These are phyloP conservation scores for Menidia beryllina DNA, from an alignment of 2,113 vertebrate genomes.

Conservation along the genomic window DNA sequence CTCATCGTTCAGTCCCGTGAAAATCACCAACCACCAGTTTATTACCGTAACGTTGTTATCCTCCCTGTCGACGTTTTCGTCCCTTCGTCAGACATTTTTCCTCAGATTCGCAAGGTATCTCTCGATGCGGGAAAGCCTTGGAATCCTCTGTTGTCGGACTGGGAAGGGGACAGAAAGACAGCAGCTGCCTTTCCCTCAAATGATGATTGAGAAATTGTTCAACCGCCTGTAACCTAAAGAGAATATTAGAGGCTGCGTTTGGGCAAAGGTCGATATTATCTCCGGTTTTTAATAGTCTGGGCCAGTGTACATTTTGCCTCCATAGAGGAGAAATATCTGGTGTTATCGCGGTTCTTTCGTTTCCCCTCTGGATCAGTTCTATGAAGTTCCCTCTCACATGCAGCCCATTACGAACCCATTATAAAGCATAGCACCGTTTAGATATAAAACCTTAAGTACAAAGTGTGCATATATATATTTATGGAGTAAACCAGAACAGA, in stretches of 20 bases:
- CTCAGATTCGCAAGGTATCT: neutral
- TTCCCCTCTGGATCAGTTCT: neutral
- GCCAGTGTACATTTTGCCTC: neutral
- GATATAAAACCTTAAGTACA: neutral
- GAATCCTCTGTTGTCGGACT: constrained; percentile 9
- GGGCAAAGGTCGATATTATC: neutral
- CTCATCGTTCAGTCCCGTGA: neutral
- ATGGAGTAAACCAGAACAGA: neutral
- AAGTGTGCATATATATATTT: neutral
- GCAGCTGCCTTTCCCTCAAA: constrained; percentile 38
- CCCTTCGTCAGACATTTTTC: constrained; percentile 29
- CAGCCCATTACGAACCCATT: neutral
- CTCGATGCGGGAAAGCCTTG: constrained; percentile 9
- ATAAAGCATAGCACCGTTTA: too few species aligned
- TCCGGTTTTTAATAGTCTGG: neutral
- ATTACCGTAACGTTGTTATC: constrained; percentile 54
- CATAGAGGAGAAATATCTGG: neutral
- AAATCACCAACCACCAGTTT: neutral
- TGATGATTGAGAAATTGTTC: constrained; percentile 23
- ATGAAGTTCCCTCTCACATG: constrained; percentile 7
- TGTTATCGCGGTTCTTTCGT: constrained; percentile 8
- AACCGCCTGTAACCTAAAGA: neutral
- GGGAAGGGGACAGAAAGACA: constrained; percentile 20
- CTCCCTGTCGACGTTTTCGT: constrained; percentile 37
- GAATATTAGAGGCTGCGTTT: neutral